Base-by-base conservation (phyloP, 2,113 vertebrate species). In the Neomonachus schauinslandi region DNA sequence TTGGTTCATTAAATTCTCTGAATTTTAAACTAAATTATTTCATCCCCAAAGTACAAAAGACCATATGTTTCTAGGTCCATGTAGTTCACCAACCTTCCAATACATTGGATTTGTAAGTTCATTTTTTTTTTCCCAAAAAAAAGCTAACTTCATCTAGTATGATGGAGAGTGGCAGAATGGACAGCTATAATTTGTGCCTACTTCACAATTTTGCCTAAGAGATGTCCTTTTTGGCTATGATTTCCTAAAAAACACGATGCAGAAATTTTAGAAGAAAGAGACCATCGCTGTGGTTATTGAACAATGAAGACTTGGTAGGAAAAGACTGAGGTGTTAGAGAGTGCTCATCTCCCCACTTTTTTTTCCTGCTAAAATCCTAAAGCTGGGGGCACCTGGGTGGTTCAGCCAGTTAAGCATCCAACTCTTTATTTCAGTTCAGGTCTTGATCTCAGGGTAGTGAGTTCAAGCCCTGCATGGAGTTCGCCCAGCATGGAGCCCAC, bases 11-110 rank as follows among this genome's bases (percentile, higher is more conserved):
- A 95, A 46, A 42, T 26, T 91, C 39, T 96, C 72, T 79, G 77
- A 67, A 59, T 46, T 95, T 90, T 51, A 95, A 82, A 36, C 69
- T 65, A 33, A 95, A 86, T 6, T 87, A 33, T 82, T 89, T 81
- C 53, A 83, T 65, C 51, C 14, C 93, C 57, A 53, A 91, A 85
- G 22, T 63, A 76, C 4, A 76, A 82, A 95, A 88, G 4, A 55
- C n/a, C 26, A 11, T 36, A 7, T 21, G 61, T 84, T 74, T 94
- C n/a, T 82, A 65, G 18, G 21, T 71, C 13, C 11, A 33, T 4
- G 8, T 28, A 31, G 9, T 28, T 14, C 26, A 53, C 18, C 63
- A 53, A 39, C 26, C 31, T 3, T 82, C 9, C 31, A 74, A 92
- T 8, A 79, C 26, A 55, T 6, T 90, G 82, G 57, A 46, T 77